Conservation (phyloP, 2,113 vertebrate species). For the Lophius piscatorius region DNA sequence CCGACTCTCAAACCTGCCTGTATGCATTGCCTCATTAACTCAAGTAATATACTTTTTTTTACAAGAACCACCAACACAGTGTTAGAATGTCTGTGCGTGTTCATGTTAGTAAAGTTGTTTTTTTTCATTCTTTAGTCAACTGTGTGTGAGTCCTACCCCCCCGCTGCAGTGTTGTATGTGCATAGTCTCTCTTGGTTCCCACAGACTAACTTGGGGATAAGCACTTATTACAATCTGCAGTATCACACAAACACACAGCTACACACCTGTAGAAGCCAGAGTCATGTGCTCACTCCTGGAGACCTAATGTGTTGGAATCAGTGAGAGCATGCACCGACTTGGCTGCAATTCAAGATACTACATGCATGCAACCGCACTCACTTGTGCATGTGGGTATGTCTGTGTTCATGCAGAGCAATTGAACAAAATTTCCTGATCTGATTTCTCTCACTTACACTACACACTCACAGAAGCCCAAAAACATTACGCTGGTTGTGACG, state of each 20-base stretch:
- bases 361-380: conserved; percentile 3
- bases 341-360: conserved; percentile 29
- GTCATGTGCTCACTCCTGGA: conserved; percentile 31
- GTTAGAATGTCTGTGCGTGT: conserved; percentile 5
- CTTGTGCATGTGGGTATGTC: background rate
- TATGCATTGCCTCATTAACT: conserved; percentile 62
- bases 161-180: conserved; percentile 31
- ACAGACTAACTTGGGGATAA: conserved; percentile 29
- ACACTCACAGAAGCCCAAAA: conserved; percentile 29
- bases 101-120: conserved; percentile 9
- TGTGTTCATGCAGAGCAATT: background rate
- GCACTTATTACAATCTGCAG: conserved; percentile 49
- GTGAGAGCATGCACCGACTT: conserved; percentile 25
- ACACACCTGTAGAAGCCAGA: conserved; percentile 19
- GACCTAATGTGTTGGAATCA: conserved; percentile 26
- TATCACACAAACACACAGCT: background rate
- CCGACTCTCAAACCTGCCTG: conserved; percentile 57
- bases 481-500: conserved; percentile 33
- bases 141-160: conserved; percentile 3
- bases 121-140: conserved; percentile 22
- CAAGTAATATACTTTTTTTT: conserved; percentile 67
- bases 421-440: conserved; percentile 31
- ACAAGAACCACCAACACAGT: conserved; percentile 21
- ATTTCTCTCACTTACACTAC: conserved; percentile 28
- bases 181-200: conserved; percentile 41